Evolutionary conservation across 1,140 invertebrate species (phyloP).

Genomic region (Pseudoatta argentina): DNA sequence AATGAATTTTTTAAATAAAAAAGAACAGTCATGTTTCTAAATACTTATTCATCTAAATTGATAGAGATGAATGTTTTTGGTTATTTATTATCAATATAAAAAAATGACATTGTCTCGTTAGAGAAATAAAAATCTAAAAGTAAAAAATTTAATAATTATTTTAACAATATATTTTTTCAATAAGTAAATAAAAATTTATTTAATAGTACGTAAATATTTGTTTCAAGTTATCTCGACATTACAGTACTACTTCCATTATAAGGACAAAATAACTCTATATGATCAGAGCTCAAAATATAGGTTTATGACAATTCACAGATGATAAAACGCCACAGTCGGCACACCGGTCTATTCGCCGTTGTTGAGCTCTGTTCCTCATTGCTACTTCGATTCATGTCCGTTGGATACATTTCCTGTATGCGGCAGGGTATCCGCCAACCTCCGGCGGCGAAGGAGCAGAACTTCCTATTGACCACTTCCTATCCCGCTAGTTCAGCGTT

Average conservation of each 20-base stretch:
- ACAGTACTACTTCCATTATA: background rate
- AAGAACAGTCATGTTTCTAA: background rate
- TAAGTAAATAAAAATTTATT: too few species aligned
- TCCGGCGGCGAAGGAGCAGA: slow-evolving; percentile 48
- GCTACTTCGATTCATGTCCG: slow-evolving; percentile 67
- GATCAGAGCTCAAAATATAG: background rate
- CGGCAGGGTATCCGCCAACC: slow-evolving; percentile 30
- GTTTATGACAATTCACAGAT: background rate
- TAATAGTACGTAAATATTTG: too few species aligned
- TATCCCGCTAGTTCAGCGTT: slow-evolving; percentile 62
- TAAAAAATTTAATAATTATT: too few species aligned
- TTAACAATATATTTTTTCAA: too few species aligned
- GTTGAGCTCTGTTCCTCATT: slow-evolving; percentile 41
- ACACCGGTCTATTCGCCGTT: slow-evolving; percentile 48
- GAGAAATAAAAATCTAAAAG: too few species aligned
- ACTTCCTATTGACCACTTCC: slow-evolving; percentile 74
- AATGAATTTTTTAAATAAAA: slow-evolving; percentile 15
- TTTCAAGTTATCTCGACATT: background rate
- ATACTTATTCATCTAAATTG: background rate
- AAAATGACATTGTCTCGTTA: background rate
- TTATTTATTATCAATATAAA: background rate
- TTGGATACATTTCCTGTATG: slow-evolving; percentile 69
- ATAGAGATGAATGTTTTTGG: background rate
- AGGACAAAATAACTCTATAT: background rate
- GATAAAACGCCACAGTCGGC: slow-evolving; percentile 2